Evolutionary conservation across 2,888 invertebrate species (phyloP).

Genomic region (Vesta saturnalis): DNA sequence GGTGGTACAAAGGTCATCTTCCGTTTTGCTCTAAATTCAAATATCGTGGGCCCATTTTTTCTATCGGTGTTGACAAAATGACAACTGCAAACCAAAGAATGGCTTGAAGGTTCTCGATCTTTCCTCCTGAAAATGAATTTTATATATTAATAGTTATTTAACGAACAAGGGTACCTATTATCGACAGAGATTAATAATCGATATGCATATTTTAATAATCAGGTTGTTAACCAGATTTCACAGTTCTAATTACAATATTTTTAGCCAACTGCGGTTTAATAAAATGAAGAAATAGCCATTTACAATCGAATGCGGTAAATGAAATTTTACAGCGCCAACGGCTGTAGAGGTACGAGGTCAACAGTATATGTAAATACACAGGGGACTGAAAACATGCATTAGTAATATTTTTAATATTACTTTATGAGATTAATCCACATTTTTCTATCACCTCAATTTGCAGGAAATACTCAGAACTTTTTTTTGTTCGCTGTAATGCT

Average conservation of each 20-base stretch:
- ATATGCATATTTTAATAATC: conserved; percentile 1
- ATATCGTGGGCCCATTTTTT: conserved; percentile 2
- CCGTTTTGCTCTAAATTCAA: conserved; percentile 1
- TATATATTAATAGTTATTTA: conserved; percentile 7
- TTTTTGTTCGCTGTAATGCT: conserved; percentile 12
- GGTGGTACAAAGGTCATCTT: neutral
- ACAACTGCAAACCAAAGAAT: conserved; percentile 13
- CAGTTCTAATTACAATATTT: neutral
- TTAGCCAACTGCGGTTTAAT: conserved; percentile 1
- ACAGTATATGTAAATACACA: neutral
- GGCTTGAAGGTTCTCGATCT: conserved; percentile 9
- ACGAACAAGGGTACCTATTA: conserved; percentile 1
- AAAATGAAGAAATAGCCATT: neutral
- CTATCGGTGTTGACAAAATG: neutral
- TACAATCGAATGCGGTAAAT: neutral
- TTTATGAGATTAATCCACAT: no score
- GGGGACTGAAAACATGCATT: neutral
- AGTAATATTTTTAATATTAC: conserved; percentile 8
- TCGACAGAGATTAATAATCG: neutral
- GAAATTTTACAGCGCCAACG: no score
- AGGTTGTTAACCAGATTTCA: neutral
- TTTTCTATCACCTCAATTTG: neutral
- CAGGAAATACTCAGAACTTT: conserved; percentile 6
- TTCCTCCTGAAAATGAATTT: conserved; percentile 7
- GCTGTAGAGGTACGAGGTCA: neutral